Evolutionary conservation across 2,113 vertebrate genomes (phyloP).

Genomic region (Grammomys surdaster): DNA sequence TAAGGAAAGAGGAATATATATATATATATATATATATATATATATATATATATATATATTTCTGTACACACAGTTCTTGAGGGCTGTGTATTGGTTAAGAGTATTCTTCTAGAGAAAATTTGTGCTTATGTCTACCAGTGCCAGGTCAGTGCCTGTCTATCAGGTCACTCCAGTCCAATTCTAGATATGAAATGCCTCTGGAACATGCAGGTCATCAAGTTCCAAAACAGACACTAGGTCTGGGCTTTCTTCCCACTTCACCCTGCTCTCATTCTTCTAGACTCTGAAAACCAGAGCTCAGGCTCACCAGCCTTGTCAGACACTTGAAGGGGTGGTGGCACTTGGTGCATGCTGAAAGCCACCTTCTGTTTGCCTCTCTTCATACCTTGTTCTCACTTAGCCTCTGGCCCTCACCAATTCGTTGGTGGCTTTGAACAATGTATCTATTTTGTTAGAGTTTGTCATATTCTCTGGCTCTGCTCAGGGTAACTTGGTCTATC

Average conservation of each 20-base stretch:
- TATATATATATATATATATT: too few species aligned
- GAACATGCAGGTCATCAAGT: neutral
- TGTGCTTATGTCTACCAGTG: neutral
- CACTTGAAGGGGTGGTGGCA: neutral
- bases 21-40: too few species aligned
- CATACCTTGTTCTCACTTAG: slow-evolving; percentile 6
- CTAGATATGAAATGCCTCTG: neutral
- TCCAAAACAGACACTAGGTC: neutral
- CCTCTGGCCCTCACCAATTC: slow-evolving; percentile 5
- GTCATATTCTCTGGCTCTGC: neutral
- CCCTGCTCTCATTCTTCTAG: neutral
- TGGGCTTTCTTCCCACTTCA: neutral
- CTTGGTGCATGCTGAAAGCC: neutral
- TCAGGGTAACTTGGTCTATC: neutral
- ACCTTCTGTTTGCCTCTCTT: neutral
- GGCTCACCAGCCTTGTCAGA: neutral
- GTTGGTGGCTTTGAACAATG: neutral
- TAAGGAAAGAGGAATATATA: too few species aligned
- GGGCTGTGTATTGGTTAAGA: neutral
- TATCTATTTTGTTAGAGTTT: neutral
- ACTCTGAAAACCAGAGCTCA: slow-evolving; percentile 6
- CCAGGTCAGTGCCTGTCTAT: neutral
- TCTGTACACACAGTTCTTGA: neutral
- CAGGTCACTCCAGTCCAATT: neutral
- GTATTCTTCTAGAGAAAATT: neutral